phyloP scores from a whole-genome alignment of 2,113 vertebrate genomes.

The Microcebus tavaratra region DNA sequence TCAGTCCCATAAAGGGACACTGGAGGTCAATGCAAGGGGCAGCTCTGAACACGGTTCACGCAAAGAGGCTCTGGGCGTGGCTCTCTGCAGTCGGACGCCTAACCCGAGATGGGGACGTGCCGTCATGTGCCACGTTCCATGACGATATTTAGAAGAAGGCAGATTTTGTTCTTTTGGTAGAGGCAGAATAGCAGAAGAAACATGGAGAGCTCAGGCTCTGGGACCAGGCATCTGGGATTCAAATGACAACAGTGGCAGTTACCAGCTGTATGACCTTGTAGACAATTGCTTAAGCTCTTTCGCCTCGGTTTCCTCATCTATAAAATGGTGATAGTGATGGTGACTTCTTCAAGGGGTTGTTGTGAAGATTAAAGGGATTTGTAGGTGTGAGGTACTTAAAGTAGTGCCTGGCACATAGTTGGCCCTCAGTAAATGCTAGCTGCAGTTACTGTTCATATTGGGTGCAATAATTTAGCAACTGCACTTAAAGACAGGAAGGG shows the following conservation, averaged over 20 bases:
- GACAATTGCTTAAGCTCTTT: background rate
- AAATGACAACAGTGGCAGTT: background rate
- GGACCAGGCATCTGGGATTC: background rate
- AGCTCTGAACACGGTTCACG: background rate
- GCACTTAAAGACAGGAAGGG: background rate
- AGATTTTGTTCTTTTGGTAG: background rate
- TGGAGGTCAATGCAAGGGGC: rapidly evolving
- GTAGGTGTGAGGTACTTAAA: background rate
- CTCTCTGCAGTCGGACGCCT: rapidly evolving
- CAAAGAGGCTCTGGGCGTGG: background rate
- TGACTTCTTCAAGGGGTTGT: background rate
- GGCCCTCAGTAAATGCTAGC: background rate
- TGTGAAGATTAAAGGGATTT: background rate
- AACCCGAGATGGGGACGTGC: no score
- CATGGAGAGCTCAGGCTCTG: background rate
- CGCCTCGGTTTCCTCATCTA: background rate
- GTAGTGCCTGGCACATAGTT: background rate
- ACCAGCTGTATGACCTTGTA: background rate
- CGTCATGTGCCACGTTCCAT: background rate
- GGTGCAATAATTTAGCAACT: background rate
- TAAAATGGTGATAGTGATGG: background rate
- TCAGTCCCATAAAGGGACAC: background rate
- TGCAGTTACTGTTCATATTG: background rate
- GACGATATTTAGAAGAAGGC: background rate
- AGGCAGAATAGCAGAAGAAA: background rate